A percentile compares a stretch with the other conserved stretches of the same genome.
Evolutionary conservation across 2,888 invertebrate species (phyloP).

Genomic region (Coleophora deauratella): DNA sequence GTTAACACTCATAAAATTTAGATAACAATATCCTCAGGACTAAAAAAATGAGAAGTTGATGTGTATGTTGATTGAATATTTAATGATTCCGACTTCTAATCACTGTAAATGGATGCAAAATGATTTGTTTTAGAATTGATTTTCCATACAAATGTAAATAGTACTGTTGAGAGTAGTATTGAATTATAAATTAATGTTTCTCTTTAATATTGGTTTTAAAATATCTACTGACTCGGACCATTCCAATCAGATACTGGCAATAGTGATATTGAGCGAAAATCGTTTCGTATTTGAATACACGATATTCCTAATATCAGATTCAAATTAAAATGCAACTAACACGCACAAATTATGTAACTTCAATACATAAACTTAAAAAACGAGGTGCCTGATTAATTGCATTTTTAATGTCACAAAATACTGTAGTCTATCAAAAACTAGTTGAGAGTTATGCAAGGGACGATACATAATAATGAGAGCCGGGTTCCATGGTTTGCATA

Average conservation of each 20-base stretch:
- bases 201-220: conserved; percentile 24
- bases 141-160: conserved; percentile 46
- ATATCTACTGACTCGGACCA: conserved; percentile 40
- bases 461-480: too few species aligned
- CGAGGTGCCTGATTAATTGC: conserved; percentile 45
- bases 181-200: conserved; percentile 50
- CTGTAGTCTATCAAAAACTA: conserved; percentile 27
- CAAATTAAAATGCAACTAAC: conserved; percentile 28
- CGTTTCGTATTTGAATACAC: conserved; percentile 20
- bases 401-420: conserved; percentile 54
- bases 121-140: conserved; percentile 30
- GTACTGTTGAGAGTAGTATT: conserved; percentile 33
- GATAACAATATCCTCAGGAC: conserved; percentile 53
- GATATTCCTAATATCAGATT: conserved; percentile 24
- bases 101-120: conserved; percentile 12
- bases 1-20: conserved; percentile 20
- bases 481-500: too few species aligned
- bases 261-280: conserved; percentile 23
- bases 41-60: conserved; percentile 35
- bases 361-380: conserved; percentile 25
- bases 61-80: conserved; percentile 23
- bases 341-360: conserved; percentile 48
- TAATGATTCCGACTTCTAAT: conserved; percentile 15
- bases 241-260: conserved; percentile 47
- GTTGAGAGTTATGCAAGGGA: conserved; percentile 6